Evolutionary conservation across 2,113 vertebrate species (phyloP), one percentile per base, ranked within the genome.

Genomic region (Desmodus rotundus): DNA sequence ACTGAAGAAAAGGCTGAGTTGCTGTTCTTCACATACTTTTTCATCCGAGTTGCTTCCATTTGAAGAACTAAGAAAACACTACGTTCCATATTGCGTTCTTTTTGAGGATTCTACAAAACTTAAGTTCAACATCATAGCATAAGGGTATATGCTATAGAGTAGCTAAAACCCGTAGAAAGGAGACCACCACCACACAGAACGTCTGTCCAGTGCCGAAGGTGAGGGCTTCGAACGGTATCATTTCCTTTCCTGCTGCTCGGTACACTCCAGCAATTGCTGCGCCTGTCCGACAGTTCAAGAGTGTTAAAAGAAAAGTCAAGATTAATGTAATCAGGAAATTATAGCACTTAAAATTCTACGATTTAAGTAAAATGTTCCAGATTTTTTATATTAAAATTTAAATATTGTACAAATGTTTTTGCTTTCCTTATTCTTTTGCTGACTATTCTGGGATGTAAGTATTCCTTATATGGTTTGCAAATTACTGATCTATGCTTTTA

Each of bases 221-320:
- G 38, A 99, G 98, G 28, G 99, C 99, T 98, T 99, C 99, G 61
- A 99, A 98, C 0, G 99, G 99, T 52, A 99, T 99, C 99, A 99
- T 99, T 74, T 98, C 99, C 97, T 99, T 99, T 94, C 99, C 99
- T 0, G 99, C 99, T 8, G 99, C 99, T 98, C 99, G 99, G 98
- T 99, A 99, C 63, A 99, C 99, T 5, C 99, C 99, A 47, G 99
- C 99, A 88, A 99, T 99, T 58, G 99, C 99, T 73, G 99, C 99
- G 98, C 99, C 99, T 99, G 97, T 0, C 31, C 36, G 93, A 93
- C 52, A 70, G 96, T 65, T 38, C 36, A 95, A 87, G 67, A 2
- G 33, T n/a, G 52, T 92, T 65, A 3, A 54, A 36, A 70, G 63
- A 36, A 56, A 9, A 0, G 81, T 12, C 20, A 74, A 31, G 0